phyloP scores from a whole-genome alignment of 2,113 vertebrate species.

The Tyrannus savana region DNA sequence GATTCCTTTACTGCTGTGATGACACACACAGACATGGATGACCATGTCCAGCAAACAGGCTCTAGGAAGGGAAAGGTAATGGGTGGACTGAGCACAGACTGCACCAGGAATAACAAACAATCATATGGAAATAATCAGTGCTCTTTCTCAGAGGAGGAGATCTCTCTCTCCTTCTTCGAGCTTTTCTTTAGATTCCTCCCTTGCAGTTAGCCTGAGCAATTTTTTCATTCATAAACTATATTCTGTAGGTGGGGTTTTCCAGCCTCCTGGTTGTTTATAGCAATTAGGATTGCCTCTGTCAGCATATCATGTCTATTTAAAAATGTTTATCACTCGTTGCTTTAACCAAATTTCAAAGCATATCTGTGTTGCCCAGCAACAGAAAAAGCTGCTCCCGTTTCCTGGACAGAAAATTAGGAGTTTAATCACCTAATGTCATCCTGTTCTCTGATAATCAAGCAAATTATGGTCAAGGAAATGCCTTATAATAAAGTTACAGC shows the following conservation, averaged over 20 bases:
- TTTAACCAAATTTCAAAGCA: slow-evolving; percentile 37
- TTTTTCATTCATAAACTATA: not conserved
- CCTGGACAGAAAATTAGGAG: slow-evolving; percentile 31
- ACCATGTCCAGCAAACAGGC: not conserved
- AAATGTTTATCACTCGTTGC: not conserved
- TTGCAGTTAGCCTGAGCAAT: not conserved
- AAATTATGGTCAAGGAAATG: slow-evolving; percentile 36
- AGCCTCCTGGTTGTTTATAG: not conserved
- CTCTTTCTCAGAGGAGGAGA: not conserved
- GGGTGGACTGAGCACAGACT: not conserved
- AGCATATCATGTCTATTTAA: slow-evolving; percentile 1
- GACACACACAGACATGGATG: not conserved
- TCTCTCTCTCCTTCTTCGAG: not conserved
- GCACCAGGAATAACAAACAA: not conserved
- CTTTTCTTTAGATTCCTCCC: not conserved
- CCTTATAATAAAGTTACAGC: not conserved
- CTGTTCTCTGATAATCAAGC: slow-evolving; percentile 19
- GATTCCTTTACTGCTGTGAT: not conserved
- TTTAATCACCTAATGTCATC: slow-evolving; percentile 29
- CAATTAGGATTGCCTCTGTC: slow-evolving; percentile 11
- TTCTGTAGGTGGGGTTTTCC: slow-evolving; percentile 1
- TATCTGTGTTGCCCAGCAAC: slow-evolving; percentile 48
- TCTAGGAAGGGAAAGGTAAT: not conserved
- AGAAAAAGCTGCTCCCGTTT: slow-evolving; percentile 20
- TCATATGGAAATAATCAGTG: not conserved